Evolutionary conservation across 2,113 vertebrate species (phyloP).

Genomic region (Illadopsis cleaveri): DNA sequence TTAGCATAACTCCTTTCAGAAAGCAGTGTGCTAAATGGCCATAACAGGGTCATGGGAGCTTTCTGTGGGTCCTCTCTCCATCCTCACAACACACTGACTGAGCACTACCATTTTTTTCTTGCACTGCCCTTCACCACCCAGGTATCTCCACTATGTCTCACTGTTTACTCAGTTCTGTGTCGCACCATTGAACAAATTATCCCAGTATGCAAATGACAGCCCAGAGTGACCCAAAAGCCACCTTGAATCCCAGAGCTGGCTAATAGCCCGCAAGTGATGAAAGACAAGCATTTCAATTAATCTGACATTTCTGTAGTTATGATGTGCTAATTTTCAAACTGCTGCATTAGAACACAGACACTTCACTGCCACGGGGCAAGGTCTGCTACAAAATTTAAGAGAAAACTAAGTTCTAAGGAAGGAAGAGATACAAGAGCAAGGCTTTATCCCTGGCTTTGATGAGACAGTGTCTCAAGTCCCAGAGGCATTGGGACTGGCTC

Average conservation of each 20-base stretch:
- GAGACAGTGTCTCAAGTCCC: background rate
- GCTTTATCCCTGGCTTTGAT: background rate
- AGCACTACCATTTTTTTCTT: background rate
- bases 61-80: background rate
- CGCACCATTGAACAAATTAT: background rate
- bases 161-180: background rate
- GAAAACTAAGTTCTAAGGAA: background rate
- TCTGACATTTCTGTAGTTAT: too few species aligned
- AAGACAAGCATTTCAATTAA: background rate
- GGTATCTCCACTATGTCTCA: background rate
- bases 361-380: background rate
- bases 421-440: background rate
- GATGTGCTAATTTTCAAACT: background rate
- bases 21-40: background rate
- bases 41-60: background rate
- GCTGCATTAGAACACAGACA: background rate
- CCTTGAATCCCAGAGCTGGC: background rate
- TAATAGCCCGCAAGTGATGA: background rate
- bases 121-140: background rate
- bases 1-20: background rate
- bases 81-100: background rate
- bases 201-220: background rate
- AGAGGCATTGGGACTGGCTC: background rate
- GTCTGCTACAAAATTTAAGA: background rate
- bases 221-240: background rate